These are phyloP conservation scores for Anthopleura sola DNA, from an alignment of 64 coral and sea anemone species.

Conservation along the genomic window DNA sequence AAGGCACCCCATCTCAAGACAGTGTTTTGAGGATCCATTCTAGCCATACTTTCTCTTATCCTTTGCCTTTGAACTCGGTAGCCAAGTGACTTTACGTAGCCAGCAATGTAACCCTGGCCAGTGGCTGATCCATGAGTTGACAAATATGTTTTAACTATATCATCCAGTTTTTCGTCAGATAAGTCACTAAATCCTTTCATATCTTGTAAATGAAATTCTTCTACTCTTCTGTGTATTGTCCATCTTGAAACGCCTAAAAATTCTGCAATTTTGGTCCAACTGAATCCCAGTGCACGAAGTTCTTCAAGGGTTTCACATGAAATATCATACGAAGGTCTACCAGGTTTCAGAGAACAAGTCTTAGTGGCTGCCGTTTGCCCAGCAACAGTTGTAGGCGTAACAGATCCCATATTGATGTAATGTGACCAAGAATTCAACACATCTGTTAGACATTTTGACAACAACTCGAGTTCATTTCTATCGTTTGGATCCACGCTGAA, in stretches of 20 bases:
- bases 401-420: constrained; percentile 25
- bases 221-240: constrained; percentile 42
- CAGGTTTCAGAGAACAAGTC: constrained; percentile 31
- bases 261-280: constrained; percentile 39
- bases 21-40: constrained; percentile 44
- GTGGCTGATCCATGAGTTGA: constrained; percentile 14
- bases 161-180: constrained; percentile 35
- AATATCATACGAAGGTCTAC: constrained; percentile 32
- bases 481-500: too few species aligned
- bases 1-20: constrained; percentile 56
- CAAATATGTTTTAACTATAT: constrained; percentile 31
- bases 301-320: constrained; percentile 36
- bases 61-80: constrained; percentile 43
- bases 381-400: constrained; percentile 27
- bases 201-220: constrained; percentile 27
- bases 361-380: background rate
- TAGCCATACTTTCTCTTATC: constrained; percentile 60
- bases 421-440: constrained; percentile 24
- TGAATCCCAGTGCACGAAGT: constrained; percentile 40
- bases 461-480: constrained; percentile 5
- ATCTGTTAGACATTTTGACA: constrained; percentile 21
- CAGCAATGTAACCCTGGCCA: constrained; percentile 31
- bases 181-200: constrained; percentile 37
- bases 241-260: constrained; percentile 45
- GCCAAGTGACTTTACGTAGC: constrained; percentile 45